These are phyloP conservation scores for Thunnus maccoyii DNA, from an alignment of 2,113 vertebrate genomes.

Conservation along the genomic window DNA sequence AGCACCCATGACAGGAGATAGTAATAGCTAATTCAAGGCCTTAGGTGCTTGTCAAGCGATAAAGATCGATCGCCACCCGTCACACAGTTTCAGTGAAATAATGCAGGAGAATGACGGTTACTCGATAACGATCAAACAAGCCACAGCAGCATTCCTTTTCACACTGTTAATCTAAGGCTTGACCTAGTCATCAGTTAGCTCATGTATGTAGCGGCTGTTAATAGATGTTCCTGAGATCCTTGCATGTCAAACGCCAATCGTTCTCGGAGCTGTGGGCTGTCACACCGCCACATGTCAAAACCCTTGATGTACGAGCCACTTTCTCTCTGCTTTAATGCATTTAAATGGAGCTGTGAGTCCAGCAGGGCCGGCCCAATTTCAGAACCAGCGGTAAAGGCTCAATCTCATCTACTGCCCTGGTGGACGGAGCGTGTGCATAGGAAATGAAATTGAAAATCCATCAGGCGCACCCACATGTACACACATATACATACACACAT, in stretches of 20 bases:
- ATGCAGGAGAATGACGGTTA: conserved; percentile 15
- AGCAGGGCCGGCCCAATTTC: conserved; percentile 75
- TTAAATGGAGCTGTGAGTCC: conserved; percentile 82
- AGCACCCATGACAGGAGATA: conserved; percentile 38
- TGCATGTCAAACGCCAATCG: conserved; percentile 63
- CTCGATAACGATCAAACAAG: conserved; percentile 57
- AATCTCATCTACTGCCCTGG: conserved; percentile 79
- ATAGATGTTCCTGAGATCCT: conserved; percentile 63
- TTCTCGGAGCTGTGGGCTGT: conserved; percentile 51
- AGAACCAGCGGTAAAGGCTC: conserved; percentile 74
- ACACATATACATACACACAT: conserved; percentile 37
- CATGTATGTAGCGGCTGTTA: conserved; percentile 57
- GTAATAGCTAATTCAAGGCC: conserved; percentile 58
- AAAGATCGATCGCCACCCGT: conserved; percentile 48
- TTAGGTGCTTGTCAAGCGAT: conserved; percentile 45
- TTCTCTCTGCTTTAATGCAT: conserved; percentile 82
- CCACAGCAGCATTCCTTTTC: neutral
- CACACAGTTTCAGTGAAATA: conserved; percentile 40
- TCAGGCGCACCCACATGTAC: conserved; percentile 56
- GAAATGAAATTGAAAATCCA: conserved; percentile 82
- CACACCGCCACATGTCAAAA: conserved; percentile 72
- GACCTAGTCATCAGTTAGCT: conserved; percentile 61
- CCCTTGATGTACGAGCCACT: conserved; percentile 76
- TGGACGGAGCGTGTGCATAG: conserved; percentile 74
- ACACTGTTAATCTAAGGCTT: conserved; percentile 54